Percentiles rank a stretch among this genome's conserved stretches.
Conservation (phyloP, 2,113 vertebrate genomes). For the Panurus biarmicus region DNA sequence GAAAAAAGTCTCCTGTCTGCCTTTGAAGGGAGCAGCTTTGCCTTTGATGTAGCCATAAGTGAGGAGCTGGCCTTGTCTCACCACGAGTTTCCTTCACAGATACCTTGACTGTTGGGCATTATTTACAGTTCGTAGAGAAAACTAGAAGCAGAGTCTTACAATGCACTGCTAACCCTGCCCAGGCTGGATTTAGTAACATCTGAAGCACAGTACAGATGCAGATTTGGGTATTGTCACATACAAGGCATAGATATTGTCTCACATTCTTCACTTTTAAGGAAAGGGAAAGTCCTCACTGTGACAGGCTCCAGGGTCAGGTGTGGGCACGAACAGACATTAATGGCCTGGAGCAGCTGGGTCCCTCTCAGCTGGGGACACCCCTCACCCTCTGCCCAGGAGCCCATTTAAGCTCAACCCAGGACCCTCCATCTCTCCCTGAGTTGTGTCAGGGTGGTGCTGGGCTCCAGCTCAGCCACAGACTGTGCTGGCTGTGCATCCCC, state of each 20-base stretch:
- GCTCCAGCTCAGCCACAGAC: not conserved
- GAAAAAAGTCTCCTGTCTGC: not conserved
- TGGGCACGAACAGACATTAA: not conserved
- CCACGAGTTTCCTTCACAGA: not conserved
- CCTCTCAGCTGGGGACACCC: not conserved
- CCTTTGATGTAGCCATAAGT: conserved; percentile 21
- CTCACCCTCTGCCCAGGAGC: not conserved
- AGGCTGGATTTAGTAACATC: not conserved
- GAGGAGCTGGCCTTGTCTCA: not conserved
- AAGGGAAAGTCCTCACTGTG: not conserved
- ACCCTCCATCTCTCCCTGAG: rapidly evolving
- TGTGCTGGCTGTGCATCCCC: rapidly evolving
- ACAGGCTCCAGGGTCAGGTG: not conserved
- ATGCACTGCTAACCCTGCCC: not conserved
- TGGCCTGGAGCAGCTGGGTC: not conserved
- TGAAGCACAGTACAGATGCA: not conserved
- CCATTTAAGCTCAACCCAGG: not conserved
- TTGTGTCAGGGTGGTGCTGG: not conserved
- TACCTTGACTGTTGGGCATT: not conserved
- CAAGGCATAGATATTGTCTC: not conserved
- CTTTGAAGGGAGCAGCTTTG: conserved; percentile 26
- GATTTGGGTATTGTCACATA: not conserved
- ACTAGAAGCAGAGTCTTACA: not conserved
- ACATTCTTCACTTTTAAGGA: not conserved
- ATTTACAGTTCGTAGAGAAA: conserved; percentile 2